These are phyloP conservation scores for Mallotus villosus DNA, from an alignment of 2,797 vertebrate species.

Conservation along the genomic window DNA sequence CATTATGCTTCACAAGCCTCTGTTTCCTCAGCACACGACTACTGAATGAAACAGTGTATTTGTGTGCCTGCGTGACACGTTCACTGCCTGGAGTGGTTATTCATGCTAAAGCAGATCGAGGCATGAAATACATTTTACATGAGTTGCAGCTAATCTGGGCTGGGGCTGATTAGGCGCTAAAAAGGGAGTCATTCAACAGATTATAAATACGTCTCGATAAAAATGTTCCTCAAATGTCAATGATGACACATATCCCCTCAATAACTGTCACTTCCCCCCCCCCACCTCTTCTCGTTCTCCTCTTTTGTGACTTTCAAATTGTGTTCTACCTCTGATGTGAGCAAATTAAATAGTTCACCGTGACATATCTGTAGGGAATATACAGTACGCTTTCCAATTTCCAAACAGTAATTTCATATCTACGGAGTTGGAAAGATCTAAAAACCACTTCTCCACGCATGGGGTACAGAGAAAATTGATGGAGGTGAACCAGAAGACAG, in stretches of 20 bases:
- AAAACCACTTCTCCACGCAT: too few relatives aligned
- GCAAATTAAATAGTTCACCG: slow-evolving; percentile 22
- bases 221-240: slow-evolving; percentile 72
- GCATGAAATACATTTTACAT: slow-evolving; percentile 71
- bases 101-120: slow-evolving; percentile 58
- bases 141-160: slow-evolving; percentile 62
- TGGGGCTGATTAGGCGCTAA: slow-evolving; percentile 71
- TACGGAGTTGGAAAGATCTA: too few relatives aligned
- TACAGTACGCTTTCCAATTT: neutral
- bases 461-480: neutral
- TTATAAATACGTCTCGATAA: slow-evolving; percentile 68
- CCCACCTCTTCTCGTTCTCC: slow-evolving; percentile 14
- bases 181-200: slow-evolving; percentile 70
- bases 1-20: slow-evolving; percentile 26
- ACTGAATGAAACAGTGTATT: slow-evolving; percentile 43
- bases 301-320: slow-evolving; percentile 32
- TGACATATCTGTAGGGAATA: slow-evolving; percentile 17
- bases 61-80: slow-evolving; percentile 46
- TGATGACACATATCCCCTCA: slow-evolving; percentile 66
- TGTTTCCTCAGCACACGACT: slow-evolving; percentile 15
- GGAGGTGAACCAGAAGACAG: neutral
- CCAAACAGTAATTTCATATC: neutral
- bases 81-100: slow-evolving; percentile 48
- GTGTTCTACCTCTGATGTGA: slow-evolving; percentile 32
- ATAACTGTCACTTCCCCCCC: slow-evolving; percentile 48